Conservation (phyloP, 2,113 vertebrate genomes). For the Sus scrofa region T2T-Sscrofa CM000820.6:12865001-12865500, state of each 20-base stretch:
- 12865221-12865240: conserved; percentile 44
- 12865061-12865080: conserved; percentile 75
- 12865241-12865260: conserved; percentile 62
- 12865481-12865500: background rate
- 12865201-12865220: conserved; percentile 83
- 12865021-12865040: conserved; percentile 84
- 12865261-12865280: background rate
- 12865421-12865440: background rate
- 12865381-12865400: background rate
- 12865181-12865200: conserved; percentile 82
- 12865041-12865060: conserved; percentile 81
- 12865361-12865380: background rate
- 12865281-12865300: background rate
- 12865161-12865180: conserved; percentile 56
- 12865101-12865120: conserved; percentile 82
- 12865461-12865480: background rate
- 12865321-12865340: conserved; percentile 62
- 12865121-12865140: conserved; percentile 68
- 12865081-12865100: conserved; percentile 81
- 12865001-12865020: conserved; percentile 82
- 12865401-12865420: background rate
- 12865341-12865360: conserved; percentile 16
- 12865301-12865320: conserved; percentile 73
- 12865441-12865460: background rate
- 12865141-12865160: conserved; percentile 77